Base-by-base conservation (phyloP, 2,797 vertebrate species). In the Urosaurus nigricauda region DNA sequence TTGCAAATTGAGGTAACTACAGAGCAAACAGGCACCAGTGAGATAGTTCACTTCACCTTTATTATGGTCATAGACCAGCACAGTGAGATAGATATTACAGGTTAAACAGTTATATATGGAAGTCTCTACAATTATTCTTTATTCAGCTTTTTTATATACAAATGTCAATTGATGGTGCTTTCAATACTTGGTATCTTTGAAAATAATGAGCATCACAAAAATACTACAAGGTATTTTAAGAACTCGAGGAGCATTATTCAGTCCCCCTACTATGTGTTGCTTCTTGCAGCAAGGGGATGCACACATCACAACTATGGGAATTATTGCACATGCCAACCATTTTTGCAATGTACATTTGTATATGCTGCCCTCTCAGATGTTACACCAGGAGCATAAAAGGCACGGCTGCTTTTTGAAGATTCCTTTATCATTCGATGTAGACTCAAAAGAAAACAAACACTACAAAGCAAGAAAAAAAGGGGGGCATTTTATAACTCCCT, bases 21-120 rank as follows among this genome's bases (percentile, higher is more conserved):
- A 16, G 4, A 32, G 71, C 60, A 51, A 75, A 83, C 29, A 24
- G 70, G 19, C 53, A 74, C 32, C 4, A 79, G 63, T 19, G 24
- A 29, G 65, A 4, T 17, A 70, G 43, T 43, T 43, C 43, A 43
- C 3, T 43, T 43, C 43, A 43, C 5, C 43, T 43, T 43, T 43
- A 43, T 43, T 43, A 43, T 43, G 43, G 3, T 43, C 43, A 43
- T 43, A 43, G 43, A 43, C 43, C 43, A 43, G 43, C 43, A 43
- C 43, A 43, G 43, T 43, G 47, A 51, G 47, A 1, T 40, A 56
- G 85, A 89, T n/a, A 83, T 40, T 19, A 84, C 32, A 89, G 83
- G 13, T 40, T 58, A 47, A 1, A 2, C 1, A 0, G 40, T 58
- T 84, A 82, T 81, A 82, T 56, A 80, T 68, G 16, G 32, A 87